Conservation (phyloP, 2,888 invertebrate species). For the Trissonchulus sp. region DNA sequence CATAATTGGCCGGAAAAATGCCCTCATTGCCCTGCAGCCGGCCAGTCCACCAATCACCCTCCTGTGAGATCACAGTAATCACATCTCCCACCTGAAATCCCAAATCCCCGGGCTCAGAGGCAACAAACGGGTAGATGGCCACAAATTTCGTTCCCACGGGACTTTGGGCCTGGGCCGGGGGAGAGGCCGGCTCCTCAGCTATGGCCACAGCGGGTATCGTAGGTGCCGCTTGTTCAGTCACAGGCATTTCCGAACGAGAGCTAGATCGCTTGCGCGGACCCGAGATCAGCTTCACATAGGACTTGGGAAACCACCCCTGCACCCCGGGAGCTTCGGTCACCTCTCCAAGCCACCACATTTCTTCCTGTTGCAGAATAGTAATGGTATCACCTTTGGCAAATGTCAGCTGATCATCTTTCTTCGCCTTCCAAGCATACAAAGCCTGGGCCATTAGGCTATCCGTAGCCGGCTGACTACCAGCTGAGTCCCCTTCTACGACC, state of each 20-base stretch:
- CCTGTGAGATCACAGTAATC: conserved; percentile 76
- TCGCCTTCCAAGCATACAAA: conserved; percentile 61
- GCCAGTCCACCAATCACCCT: conserved; percentile 99
- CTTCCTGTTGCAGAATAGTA: conserved; percentile 61
- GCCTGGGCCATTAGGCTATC: conserved; percentile 57
- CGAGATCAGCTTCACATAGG: conserved; percentile 58
- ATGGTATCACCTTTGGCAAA: conserved; percentile 63
- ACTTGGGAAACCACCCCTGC: conserved; percentile 63
- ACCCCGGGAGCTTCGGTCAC: conserved; percentile 53
- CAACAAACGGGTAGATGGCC: conserved; percentile 81
- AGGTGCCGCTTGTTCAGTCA: too few relatives aligned
- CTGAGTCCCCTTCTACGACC: too few relatives aligned
- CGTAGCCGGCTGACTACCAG: too few relatives aligned
- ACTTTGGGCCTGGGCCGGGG: background rate
- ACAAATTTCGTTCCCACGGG: conserved; percentile 54
- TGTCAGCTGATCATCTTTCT: conserved; percentile 61
- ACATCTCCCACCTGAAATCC: conserved; percentile 70
- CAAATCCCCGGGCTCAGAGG: conserved; percentile 81
- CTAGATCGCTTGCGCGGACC: background rate
- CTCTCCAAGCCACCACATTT: conserved; percentile 64
- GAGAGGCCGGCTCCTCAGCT: background rate
- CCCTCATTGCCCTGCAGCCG: conserved; percentile 72
- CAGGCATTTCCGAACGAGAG: background rate
- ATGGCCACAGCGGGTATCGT: background rate
- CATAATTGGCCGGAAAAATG: conserved; percentile 97